Evolutionary conservation across 92 coral and sea anemone species (phyloP), one percentile per base, ranked within the genome.

Genomic region (Anthopleura xanthogrammica): DNA sequence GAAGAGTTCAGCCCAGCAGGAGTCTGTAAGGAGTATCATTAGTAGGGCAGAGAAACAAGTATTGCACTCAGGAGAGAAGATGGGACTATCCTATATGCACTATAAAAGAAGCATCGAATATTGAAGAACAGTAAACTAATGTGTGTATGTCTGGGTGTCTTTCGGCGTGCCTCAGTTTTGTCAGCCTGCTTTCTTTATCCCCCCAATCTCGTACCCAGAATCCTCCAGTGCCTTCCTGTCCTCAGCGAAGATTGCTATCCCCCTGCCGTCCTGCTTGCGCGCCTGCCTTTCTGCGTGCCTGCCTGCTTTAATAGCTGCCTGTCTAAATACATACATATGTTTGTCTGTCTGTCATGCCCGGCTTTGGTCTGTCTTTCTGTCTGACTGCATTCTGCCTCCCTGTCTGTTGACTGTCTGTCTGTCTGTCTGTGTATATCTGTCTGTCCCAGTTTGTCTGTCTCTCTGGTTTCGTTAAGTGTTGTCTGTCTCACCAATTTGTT

Each of bases 1-100:
- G 65, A 78, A 77, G 7, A 77, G 81, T 19, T 86, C 83, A 6
- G 79, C 81, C 50, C 84, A 88, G 24, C 91, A 89, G 46, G 84
- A 73, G 40, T 87, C 84, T 52, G 95, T 95, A 11, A 92, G 88
- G 66, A 87, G 90, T 64, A 89, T 95, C n/a, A 95, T 95, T 43
- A 73, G 85, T 14, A 93, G 88, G 60, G 97, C 98, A 14, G 98
- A 95, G 54, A 80, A 78, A 40, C 95, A 92, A 22, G 73, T 95
- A 54, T 88, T 95, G 20, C 92, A 92, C 80, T 90, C 98, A 17
- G 98, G 98, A 24, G 98, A 95, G 65, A 91, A 86, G 56, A 89
- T 95, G 94, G 98, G 98, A 39, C 91, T 95, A 7, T 97, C 95
- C 52, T 95, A 95, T 24, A 90, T 95, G 87, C 98, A 95, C 85